Evolutionary conservation across 2,797 vertebrate species (phyloP).

Genomic region (Oreochromis mossambicus): DNA sequence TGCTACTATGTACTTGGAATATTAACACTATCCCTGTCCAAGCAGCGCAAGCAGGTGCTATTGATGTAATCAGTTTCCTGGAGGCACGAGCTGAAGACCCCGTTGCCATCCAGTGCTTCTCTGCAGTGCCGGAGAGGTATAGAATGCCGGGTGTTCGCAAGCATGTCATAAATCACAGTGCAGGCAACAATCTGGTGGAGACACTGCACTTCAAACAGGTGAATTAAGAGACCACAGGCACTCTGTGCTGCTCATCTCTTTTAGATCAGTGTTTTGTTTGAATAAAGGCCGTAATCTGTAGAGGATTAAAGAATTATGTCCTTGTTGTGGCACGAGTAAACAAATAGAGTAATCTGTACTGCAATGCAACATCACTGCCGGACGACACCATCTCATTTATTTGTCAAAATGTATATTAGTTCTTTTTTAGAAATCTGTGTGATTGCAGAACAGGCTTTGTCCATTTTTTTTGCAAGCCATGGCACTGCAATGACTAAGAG

Average conservation of each 20-base stretch:
- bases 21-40: slow-evolving; percentile 55
- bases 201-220: slow-evolving; percentile 28
- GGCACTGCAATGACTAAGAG: slow-evolving; percentile 77
- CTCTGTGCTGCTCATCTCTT: background rate
- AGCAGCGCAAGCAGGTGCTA: slow-evolving; percentile 61
- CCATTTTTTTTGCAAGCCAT: slow-evolving; percentile 56
- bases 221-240: slow-evolving; percentile 44
- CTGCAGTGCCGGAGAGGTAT: slow-evolving; percentile 58
- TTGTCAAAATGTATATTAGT: background rate
- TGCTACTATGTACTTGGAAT: slow-evolving; percentile 66
- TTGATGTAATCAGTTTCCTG: slow-evolving; percentile 73
- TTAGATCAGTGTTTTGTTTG: slow-evolving; percentile 1
- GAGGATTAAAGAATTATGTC: background rate
- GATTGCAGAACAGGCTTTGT: slow-evolving; percentile 55
- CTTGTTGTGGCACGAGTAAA: background rate
- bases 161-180: slow-evolving; percentile 61
- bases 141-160: slow-evolving; percentile 53
- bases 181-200: slow-evolving; percentile 26
- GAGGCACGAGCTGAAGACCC: slow-evolving; percentile 57
- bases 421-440: slow-evolving; percentile 16
- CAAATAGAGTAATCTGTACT: background rate
- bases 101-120: slow-evolving; percentile 53
- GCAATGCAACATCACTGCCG: background rate
- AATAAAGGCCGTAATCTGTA: background rate
- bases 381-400: background rate